Evolutionary conservation across 1,140 invertebrate genomes (phyloP), one percentile per base, ranked within the genome.

Genomic region (Pseudomyrmex cubaensis): DNA sequence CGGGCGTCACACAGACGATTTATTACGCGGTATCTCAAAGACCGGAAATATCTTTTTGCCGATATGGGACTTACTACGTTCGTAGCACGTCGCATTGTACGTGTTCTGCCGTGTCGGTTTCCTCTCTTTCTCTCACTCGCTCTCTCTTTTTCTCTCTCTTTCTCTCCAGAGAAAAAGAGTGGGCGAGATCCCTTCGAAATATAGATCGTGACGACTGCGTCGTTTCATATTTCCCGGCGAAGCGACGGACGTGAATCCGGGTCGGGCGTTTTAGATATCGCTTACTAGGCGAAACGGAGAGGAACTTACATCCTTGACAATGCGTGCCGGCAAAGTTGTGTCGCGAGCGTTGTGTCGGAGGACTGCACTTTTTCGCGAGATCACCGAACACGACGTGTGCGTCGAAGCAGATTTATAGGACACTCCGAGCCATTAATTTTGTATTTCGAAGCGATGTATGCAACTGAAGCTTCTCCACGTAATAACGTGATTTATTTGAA

Each of bases 231-330:
- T 35, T 67, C 66, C 77, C 78, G 48, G 61, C 20, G 46, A 66
- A 17, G 66, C 66, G 56, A 64, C 17, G 17, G 20, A n/a, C 35
- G 75, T 4, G 57, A 69, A 86, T 52, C 63, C 61, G 52, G 46
- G 46, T 5, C 22, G 61, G 57, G 62, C 9, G 73, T 76, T 87
- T 84, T 80, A 72, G 76, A 72, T 80, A 80, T 80, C 66, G 66
- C 76, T 78, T 80, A 80, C 66, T 59, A 70, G 12, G 22, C 76
- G 44, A 2, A 70, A 78, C 15, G 44, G 35, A 48, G 54, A 25
- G 15, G 48, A 70, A 80, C 76, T 78, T 78, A 80, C 76, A 61
- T 78, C 20, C 44, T 13, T 56, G 66, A 61, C 64, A 59, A 78
- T 70, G 20, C 44, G 22, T 61, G 2, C 2, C 44, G 17, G 35